Evolutionary conservation across 2,888 invertebrate genomes (phyloP).

Genomic region (Girardia tigrina): DNA sequence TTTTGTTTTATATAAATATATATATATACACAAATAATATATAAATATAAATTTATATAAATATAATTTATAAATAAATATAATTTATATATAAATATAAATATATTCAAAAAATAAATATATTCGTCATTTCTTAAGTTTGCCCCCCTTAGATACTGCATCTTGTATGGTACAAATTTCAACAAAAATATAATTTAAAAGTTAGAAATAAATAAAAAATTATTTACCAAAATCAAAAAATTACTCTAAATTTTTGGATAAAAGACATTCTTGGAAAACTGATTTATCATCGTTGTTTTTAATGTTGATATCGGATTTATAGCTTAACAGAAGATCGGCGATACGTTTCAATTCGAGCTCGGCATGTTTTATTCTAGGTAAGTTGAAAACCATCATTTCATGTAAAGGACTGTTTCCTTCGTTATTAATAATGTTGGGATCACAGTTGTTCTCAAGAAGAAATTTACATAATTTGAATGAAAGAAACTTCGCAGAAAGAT

Average conservation of each 20-base stretch:
- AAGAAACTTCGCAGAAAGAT: not conserved
- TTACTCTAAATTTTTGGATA: not conserved
- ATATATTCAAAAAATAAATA: no score
- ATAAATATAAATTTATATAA: no score
- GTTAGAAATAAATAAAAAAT: no score
- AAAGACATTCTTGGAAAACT: not conserved
- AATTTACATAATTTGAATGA: not conserved
- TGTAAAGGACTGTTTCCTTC: not conserved
- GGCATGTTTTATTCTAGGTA: not conserved
- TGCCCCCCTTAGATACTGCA: no score
- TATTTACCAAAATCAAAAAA: not conserved
- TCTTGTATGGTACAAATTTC: no score
- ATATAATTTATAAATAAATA: no score
- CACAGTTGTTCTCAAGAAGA: not conserved
- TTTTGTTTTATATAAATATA: no score
- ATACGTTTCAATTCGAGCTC: no score
- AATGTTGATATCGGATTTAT: constrained; percentile 11
- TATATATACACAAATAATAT: no score
- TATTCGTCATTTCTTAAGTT: no score
- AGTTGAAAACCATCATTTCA: not conserved
- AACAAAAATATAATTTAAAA: no score
- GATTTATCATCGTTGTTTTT: not conserved
- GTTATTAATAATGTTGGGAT: not conserved
- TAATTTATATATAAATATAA: no score
- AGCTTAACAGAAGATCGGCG: not conserved